Evolutionary conservation across 2,888 invertebrate genomes (phyloP), one percentile per base, ranked within the genome.

Genomic region (Drosophila longiperda): DNA sequence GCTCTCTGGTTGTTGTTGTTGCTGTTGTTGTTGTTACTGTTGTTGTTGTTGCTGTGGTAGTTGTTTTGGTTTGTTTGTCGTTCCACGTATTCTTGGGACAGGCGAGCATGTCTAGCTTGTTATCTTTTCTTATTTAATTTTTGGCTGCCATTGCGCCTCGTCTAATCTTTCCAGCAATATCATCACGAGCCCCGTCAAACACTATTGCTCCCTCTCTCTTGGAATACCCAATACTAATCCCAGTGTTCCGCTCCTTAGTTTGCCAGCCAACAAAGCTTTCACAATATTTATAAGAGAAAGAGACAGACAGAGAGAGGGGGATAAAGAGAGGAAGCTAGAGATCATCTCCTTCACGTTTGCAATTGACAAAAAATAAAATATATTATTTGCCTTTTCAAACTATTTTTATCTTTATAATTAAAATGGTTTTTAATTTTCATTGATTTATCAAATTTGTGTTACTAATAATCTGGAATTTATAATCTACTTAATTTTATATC

Each of bases 131-230:
- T 88, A 82, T 82, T 83, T 87, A 89, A 89, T 86, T 86, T 86
- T 82, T 84, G 82, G 87, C 75, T 81, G 88, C 87, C 86, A 80
- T 83, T 83, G 83, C 75, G 77, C 68, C 75, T 69, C 42, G 57
- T 85, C 91, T 91, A 91, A 90, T 90, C 90, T 91, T 89, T 85
- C 90, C 90, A 83, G 78, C 82, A 87, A 89, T 87, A 90, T 90
- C 89, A 87, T 87, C 88, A 84, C 83, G 83, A 82, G 69, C 45
- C 74, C 48, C 36, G 26, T 52, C 48, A 62, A 33, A 36, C 42
- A 66, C 63, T 29, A 29, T 32, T 54, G 29, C n/a, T 60, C 26
- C 36, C 33, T 36, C 36, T 20, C 12, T 20, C 34, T 15, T 8
- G 20, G 20, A 45, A 45, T 45, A 23, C 45, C 34, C 33, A 34